Evolutionary conservation across 1,140 invertebrate species (phyloP), one percentile per base, ranked within the genome.

Genomic region (Drosophila orena): DNA sequence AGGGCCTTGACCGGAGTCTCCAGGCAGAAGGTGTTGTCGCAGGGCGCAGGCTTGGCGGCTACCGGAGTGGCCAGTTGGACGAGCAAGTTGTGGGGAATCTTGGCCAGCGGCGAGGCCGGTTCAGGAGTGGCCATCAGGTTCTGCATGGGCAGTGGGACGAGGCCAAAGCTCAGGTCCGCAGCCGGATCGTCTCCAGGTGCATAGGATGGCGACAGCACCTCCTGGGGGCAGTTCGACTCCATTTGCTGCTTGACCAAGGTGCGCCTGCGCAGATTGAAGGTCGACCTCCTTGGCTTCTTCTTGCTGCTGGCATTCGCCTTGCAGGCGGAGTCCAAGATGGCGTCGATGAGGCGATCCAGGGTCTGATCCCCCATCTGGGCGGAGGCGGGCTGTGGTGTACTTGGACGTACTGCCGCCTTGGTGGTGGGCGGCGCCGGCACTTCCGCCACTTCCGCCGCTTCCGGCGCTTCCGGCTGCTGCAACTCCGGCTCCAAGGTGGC

Each of bases 131-230:
- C 22, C 11, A 65, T 27, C 50, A 66, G 37, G 1, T 59, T 49
- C 2, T 58, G 5, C 30, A 78, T 40, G 3, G 57, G 34, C 49
- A 68, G 47, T 0, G 61, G 47, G 14, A 73, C 10, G 42, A 77
- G 30, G 1, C 68, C 54, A 47, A 92, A 92, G 70, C 83, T 92
- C 3, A 92, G 49, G 57, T 92, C 91, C 30, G 85, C 86, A 20
- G 91, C 91, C 0, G 91, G 91, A 81, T 92, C 91, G 53, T 92
- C 91, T 17, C 84, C 91, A 2, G 91, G 55, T 0, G 91, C 81
- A 66, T 92, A 92, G 4, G 91, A 92, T 4, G 91, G 91, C 40
- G 91, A 91, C n/a, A 92, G 50, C 12, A 91, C 76, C 14, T 61
- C 47, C 1, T 64, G 60, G 11, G 27, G 52, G 30, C 56, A 44